Evolutionary conservation across 1,140 invertebrate genomes (phyloP), one percentile per base, ranked within the genome.

Genomic region (Zaprionus nigranus): DNA sequence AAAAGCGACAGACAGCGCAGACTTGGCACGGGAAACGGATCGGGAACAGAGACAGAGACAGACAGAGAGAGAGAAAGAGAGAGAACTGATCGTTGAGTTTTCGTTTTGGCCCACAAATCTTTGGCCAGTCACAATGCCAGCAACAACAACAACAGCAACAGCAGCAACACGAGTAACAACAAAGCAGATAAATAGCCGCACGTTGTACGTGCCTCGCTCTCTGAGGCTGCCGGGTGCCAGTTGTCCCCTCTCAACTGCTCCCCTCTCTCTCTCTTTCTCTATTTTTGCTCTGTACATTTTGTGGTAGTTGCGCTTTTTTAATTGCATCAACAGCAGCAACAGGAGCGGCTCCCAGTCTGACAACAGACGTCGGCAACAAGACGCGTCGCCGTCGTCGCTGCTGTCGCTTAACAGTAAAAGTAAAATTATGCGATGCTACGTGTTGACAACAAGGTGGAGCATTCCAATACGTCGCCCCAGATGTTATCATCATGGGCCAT

Each of bases 381-480:
- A 26, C 62, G 15, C 38, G 43, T 12, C 34, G 51, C 30, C 28
- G 51, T 30, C 38, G 64, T 20, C 13, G 60, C 61, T 51, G 60
- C 61, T 51, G 24, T 51, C 82, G 80, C 58, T 90, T 90, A 88
- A 83, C 84, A 81, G 86, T 85, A 88, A 88, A 88, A 84, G 81
- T 72, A 84, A 87, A 88, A 90, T 88, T 88, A 88, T 88, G 85
- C 81, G 84, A 88, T 88, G 69, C 84, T 78, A 88, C 84, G 84
- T 88, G 84, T 79, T 71, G 84, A 88, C 81, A 87, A 84, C 78
- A 73, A 78, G 75, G 51, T 78, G 79, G 53, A 78, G 81, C 81
- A 87, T 87, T 87, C 84, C 84, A 81, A 90, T 87, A 78, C 85
- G 78, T 88, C 75, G 54, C 64, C 28, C 75, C 22, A 46, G 84